Percentiles rank a stretch among this genome's conserved stretches.
phyloP scores from a whole-genome alignment of 2,888 invertebrate genomes.

The Pocota personata region DNA sequence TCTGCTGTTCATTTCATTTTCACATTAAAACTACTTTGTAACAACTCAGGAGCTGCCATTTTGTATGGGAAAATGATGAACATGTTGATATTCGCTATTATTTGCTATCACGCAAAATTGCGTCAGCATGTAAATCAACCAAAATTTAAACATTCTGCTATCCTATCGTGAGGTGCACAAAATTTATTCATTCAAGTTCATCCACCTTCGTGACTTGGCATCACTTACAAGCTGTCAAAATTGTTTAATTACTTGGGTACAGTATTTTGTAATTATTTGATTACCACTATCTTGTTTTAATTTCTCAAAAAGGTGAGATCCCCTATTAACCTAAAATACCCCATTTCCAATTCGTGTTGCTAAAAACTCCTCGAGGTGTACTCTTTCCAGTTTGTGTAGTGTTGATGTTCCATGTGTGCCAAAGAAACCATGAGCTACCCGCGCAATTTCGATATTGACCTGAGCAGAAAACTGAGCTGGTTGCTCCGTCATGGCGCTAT shows the following conservation, averaged over 20 bases:
- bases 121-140: no score
- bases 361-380: background rate
- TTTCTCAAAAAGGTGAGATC: conserved; percentile 9
- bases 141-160: no score
- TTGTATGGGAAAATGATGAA: no score
- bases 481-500: conserved; percentile 89
- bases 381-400: background rate
- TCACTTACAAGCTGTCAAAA: background rate
- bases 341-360: background rate
- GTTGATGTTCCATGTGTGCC: background rate
- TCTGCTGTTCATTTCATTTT: no score
- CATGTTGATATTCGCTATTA: no score
- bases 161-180: no score
- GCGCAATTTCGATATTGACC: conserved; percentile 76
- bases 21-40: no score
- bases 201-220: no score
- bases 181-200: no score
- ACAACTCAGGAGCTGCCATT: no score
- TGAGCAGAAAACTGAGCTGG: conserved; percentile 91
- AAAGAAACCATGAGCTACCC: conserved; percentile 33
- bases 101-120: no score
- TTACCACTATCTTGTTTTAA: background rate
- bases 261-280: background rate
- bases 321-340: background rate
- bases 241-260: background rate